phyloP scores from a whole-genome alignment of 1,140 invertebrate species.

The Capitella teleta region DNA sequence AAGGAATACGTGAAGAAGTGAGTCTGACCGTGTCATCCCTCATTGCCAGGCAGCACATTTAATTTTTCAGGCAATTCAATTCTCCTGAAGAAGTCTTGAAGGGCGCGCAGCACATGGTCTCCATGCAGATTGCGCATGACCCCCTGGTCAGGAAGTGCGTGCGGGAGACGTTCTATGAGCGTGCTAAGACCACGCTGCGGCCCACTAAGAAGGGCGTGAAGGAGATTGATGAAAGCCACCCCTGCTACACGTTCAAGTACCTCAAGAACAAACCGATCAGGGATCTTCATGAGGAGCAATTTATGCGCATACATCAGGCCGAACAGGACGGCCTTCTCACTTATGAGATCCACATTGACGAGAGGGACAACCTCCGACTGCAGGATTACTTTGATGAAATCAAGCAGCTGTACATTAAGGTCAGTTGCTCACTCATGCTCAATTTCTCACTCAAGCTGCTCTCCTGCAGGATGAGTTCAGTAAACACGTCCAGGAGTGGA shows the following conservation, averaged over 20 bases:
- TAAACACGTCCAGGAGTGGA: slow-evolving; percentile 93
- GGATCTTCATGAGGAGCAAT: slow-evolving; percentile 81
- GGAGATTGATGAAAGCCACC: slow-evolving; percentile 65
- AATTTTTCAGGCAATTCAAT: slow-evolving; percentile 31
- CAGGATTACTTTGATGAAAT: slow-evolving; percentile 76
- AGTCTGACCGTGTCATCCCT: not conserved
- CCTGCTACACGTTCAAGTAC: slow-evolving; percentile 78
- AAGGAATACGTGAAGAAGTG: slow-evolving; percentile 54
- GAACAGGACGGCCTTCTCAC: slow-evolving; percentile 75
- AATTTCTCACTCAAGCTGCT: not conserved
- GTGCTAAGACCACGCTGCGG: slow-evolving; percentile 66
- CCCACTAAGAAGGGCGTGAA: slow-evolving; percentile 83
- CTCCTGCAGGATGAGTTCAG: slow-evolving; percentile 92
- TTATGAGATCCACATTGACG: slow-evolving; percentile 35
- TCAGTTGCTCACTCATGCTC: slow-evolving; percentile 28
- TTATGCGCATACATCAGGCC: slow-evolving; percentile 53
- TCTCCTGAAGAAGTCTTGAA: slow-evolving; percentile 45
- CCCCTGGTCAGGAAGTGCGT: slow-evolving; percentile 76
- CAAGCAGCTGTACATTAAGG: slow-evolving; percentile 74
- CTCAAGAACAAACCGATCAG: slow-evolving; percentile 87
- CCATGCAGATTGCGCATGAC: slow-evolving; percentile 82
- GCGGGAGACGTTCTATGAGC: slow-evolving; percentile 79
- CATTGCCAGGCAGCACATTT: not conserved
- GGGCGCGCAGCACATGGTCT: slow-evolving; percentile 86
- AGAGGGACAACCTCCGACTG: slow-evolving; percentile 47